Conservation (phyloP, 2,888 invertebrate species). For the Leptothorax acervorum region DNA sequence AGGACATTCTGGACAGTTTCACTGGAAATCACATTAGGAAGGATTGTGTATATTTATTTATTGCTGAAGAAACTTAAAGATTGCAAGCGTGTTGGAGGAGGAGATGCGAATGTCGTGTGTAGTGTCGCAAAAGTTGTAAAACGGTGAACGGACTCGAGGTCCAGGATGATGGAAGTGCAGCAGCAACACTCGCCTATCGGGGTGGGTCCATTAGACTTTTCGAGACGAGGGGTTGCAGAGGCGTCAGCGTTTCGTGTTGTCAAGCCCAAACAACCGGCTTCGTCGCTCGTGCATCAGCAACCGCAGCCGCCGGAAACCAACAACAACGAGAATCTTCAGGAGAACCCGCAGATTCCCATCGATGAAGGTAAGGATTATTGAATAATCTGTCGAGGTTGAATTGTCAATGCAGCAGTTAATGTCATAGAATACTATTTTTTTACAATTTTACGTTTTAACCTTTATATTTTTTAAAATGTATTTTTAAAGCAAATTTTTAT, state of each 20-base stretch:
- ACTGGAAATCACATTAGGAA: not conserved
- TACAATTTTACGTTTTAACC: not conserved
- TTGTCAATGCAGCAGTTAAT: not conserved
- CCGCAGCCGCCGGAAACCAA: slow-evolving; percentile 76
- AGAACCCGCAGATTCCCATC: slow-evolving; percentile 77
- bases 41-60: slow-evolving; percentile 49
- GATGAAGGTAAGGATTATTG: slow-evolving; percentile 76
- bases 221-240: slow-evolving; percentile 84
- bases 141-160: slow-evolving; percentile 59
- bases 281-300: slow-evolving; percentile 78
- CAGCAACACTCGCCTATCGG: slow-evolving; percentile 85
- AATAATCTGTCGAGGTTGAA: not conserved
- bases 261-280: slow-evolving; percentile 82
- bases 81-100: slow-evolving; percentile 32
- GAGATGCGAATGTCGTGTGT: slow-evolving; percentile 67
- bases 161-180: slow-evolving; percentile 83
- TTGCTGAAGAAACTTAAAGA: slow-evolving; percentile 20
- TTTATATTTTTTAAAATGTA: not conserved
- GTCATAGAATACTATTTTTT: not conserved
- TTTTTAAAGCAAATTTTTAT: not conserved
- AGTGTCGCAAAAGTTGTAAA: slow-evolving; percentile 66
- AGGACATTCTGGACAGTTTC: not conserved
- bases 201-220: slow-evolving; percentile 84
- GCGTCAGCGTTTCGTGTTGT: slow-evolving; percentile 84
- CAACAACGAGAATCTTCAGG: slow-evolving; percentile 80